Base-by-base conservation (phyloP, 2,113 vertebrate genomes). In the Ophthalmolycus amberensis region DNA sequence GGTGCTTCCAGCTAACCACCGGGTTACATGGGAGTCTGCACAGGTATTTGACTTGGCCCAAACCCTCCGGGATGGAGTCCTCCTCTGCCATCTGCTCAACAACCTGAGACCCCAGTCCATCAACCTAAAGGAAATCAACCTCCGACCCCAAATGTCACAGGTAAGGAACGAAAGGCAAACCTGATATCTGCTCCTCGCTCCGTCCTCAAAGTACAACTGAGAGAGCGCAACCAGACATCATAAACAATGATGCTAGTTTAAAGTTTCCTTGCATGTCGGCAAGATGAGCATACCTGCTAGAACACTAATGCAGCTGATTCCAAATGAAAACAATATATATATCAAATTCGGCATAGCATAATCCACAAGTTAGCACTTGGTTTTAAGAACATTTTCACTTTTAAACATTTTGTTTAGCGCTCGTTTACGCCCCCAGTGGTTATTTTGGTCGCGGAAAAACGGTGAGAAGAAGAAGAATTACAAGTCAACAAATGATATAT, bases 61-160 rank as follows among this genome's bases (percentile, higher is more conserved):
- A 85, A 99, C 97, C 7, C 97, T 99, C 16, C 96, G 98, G 89
- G 98, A 99, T 88, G 98, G 98, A 11, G 98, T 99, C 74, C 95
- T 99, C 12, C 96, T 99, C 29, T 99, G 98, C 89, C 98, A 99
- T 91, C 96, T 98, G 54, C 97, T 99, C 89, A 98, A 99, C 96
- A 99, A 99, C 93, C 95, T 99, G 82, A 93, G 95, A 84, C 88
- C 96, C 63, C 97, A 95, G 87, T 94, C 96, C 92, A 96, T 99
- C 94, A 98, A 99, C 93, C 96, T 99, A 38, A 98, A 97, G 94
- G 97, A 97, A 90, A 99, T 99, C 95, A 99, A 99, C 94, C 95
- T 99, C 84, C 93, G 97, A 63, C 98, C 98, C 11, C 98, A 99
- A 89, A 98, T 99, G 97, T 99, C 97, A 93, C 98, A 99, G 97